Base-by-base conservation (phyloP, 2,888 invertebrate genomes). In the Dicyrtoma fusca region DNA sequence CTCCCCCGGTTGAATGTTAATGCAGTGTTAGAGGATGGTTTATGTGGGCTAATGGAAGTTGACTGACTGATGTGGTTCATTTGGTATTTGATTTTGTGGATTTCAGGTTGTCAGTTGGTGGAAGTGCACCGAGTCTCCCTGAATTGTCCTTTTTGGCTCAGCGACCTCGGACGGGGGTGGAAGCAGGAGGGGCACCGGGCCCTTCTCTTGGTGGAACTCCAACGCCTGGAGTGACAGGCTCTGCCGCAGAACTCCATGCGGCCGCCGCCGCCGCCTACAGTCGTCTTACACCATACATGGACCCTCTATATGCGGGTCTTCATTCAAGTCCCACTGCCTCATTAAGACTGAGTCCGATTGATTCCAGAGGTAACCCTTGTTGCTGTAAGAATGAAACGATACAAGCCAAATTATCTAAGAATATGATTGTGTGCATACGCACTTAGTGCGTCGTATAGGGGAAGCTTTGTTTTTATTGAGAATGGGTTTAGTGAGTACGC, bases 241-340 rank as follows among this genome's bases (percentile, higher is more conserved):
- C 77, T 23, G 77, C 80, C 61, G 80, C 80, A 26, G 80, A 79
- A 45, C 75, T 79, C 26, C 79, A 79, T 77, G 81, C 80, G 61
- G 80, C 81, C 83, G 84, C 86, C 61, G 82, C 85, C 82, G 86
- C 89, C 81, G 89, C 90, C 77, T 90, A 90, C 83, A 76, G 72
- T 74, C 87, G 90, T 84, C 88, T 90, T 82, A 79, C 79, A 13
- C 84, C 84, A 82, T 91, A 90, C 86, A 90, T 91, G 89, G 91
- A 91, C 86, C 90, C 90, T 84, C 87, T 91, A 80, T 91, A 91
- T 83, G 88, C 90, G 74, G 86, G 90, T 80, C 89, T 90, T 82
- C 89, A 91, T 84, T 87, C 82, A 75, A 88, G 88, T 83, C 88
- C 89, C 76, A 86, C 87, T 76, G 87, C 89, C 81, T 89, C 90